Conservation (phyloP, 2,113 vertebrate genomes). For the Oreotrochilus melanogaster region DNA sequence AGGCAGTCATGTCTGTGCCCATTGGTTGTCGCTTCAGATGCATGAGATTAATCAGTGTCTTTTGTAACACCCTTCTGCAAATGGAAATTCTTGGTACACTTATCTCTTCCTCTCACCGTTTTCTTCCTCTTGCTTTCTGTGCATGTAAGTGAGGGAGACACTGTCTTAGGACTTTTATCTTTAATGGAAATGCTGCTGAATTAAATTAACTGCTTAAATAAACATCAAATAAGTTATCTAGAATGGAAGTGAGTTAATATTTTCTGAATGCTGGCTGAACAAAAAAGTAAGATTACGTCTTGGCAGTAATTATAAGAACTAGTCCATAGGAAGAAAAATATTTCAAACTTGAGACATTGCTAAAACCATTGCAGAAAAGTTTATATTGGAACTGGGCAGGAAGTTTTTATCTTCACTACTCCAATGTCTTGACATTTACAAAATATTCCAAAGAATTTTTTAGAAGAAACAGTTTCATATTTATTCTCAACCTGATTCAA, state of each 20-base stretch:
- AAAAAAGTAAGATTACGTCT: background rate
- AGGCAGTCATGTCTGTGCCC: slow-evolving; percentile 7
- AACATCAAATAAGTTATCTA: slow-evolving; percentile 30
- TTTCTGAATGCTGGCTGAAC: slow-evolving; percentile 29
- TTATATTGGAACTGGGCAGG: background rate
- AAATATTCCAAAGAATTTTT: background rate
- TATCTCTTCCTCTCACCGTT: slow-evolving; percentile 28
- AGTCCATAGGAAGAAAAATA: background rate
- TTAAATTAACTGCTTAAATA: slow-evolving; percentile 57
- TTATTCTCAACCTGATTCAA: background rate
- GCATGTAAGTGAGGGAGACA: background rate
- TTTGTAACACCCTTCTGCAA: slow-evolving; percentile 16
- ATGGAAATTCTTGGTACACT: slow-evolving; percentile 9
- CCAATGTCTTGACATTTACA: background rate
- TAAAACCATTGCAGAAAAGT: background rate
- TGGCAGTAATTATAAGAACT: slow-evolving; percentile 11
- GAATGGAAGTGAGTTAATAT: slow-evolving; percentile 31
- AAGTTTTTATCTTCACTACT: background rate
- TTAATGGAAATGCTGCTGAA: slow-evolving; percentile 30
- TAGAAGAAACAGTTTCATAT: background rate
- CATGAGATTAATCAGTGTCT: background rate
- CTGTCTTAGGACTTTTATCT: slow-evolving; percentile 37
- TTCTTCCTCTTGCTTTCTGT: slow-evolving; percentile 6
- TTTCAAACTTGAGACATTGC: background rate
- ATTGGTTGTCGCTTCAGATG: slow-evolving; percentile 3